Evolutionary conservation across 1,140 invertebrate genomes (phyloP), one percentile per base, ranked within the genome.

Genomic region (Propsilocerus akamusi): DNA sequence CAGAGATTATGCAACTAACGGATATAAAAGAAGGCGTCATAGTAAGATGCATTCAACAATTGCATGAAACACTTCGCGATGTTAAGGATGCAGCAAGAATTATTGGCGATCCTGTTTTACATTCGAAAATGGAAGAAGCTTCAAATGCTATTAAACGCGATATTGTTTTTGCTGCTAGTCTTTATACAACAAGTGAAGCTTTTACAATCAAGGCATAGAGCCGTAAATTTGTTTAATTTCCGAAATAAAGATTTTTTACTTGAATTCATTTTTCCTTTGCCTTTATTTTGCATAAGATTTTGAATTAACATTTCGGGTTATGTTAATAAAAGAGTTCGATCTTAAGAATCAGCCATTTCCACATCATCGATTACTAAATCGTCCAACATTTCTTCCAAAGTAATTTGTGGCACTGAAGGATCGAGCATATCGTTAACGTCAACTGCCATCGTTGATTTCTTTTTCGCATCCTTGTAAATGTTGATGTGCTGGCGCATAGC

Each of bases 1-100:
- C 82, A 0, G 83, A 95, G 55, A 96, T 98, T 46, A 95, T 93
- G 77, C 72, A 81, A 49, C 68, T 94, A 34, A 96, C 92, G 0
- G 87, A 94, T 53, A 83, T 96, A 3, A 94, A 99, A 65, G 97
- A 99, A 70, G 97, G 97, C 3, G 89, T 97, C 30, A 97, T 99
- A 58, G 95, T 99, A 0, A 75, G 94, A 30, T 96, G 91, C 60
- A 98, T 99, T 53, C 94, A 97, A 62, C 81, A 97, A 57, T 67
- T 99, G 24, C 87, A 95, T 62, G 96, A 99, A 74, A 83, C 90
- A 1, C 67, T 94, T 26, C 76, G 83, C 25, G 91, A 98, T 66
- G 86, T 98, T 0, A 83, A 85, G 60, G 89, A 92, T 59, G 95
- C 93, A 1, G 90, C 92, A 0, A 76, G 83, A 48, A 84, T 92